Evolutionary conservation across 2,888 invertebrate species (phyloP), one percentile per base, ranked within the genome.

Genomic region (Sesamia inferens): DNA sequence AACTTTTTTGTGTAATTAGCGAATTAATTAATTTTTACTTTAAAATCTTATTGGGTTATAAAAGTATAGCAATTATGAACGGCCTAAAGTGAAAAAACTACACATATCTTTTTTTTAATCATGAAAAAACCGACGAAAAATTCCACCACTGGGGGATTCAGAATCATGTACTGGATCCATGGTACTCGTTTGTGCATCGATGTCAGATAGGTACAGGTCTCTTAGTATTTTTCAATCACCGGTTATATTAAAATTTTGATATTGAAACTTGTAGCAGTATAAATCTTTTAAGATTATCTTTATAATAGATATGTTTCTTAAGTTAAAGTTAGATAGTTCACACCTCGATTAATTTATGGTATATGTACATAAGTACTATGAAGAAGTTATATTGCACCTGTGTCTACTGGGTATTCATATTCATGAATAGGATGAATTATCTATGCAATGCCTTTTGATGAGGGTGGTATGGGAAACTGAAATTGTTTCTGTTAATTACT

Each of bases 331-430:
- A 80, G 79, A 80, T 72, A 79, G 83, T 85, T 87, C 85, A 70
- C 88, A 88, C 83, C 71, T 84, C 78, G 61, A 70, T 84, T 87
- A 87, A 83, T 74, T 65, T 55, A 54, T 64, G 39, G 61, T 77
- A 19, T 85, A 77, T 83, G 78, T 71, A 79, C 71, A 79, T 76
- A 82, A 78, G 74, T 72, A 74, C 66, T 79, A 85, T 66, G 76
- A 76, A 81, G 82, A 72, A 81, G 71, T 82, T 82, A 66, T 81
- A 79, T 78, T 74, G 74, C 86, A 87, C 84, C 87, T 86, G 87
- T 86, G 84, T 81, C 81, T 77, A 83, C 79, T 69, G 19, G 6
- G 76, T 69, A 81, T 85, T 85, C 76, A 79, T 78, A 74, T 80
- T 80, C 72, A 85, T 86, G 79, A 85, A 86, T 79, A 73, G 69